Base-by-base conservation (phyloP, 2,888 invertebrate species). In the Coelinius sp. region DNA sequence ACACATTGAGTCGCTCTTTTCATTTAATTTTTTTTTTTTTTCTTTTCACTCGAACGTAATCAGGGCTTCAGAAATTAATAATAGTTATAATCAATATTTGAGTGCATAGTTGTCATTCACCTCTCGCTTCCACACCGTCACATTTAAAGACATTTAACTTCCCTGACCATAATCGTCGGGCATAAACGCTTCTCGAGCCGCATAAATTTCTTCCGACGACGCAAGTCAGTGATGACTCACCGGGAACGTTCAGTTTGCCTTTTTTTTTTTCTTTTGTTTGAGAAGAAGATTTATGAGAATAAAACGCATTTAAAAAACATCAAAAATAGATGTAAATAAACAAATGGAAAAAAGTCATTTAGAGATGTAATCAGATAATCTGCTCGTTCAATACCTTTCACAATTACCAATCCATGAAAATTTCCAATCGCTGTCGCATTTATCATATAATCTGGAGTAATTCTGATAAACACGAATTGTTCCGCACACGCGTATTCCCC, bases 401-500 rank as follows among this genome's bases (percentile, higher is more conserved):
- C 8, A 8, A 31, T 31, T 31, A 4, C n/a, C 5, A 5, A 5
- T 5, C 12, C 65, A 3, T 59, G 35, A 27, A 17, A 35, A 17
- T 35, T 31, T 35, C 10, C 17, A 31, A 35, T 25, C 17, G 6
- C 4, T 41, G 20, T 20, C 20, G 31, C 3, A 3, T 20, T 14
- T 49, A 49, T 49, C 20, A 20, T 17, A 44, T 44, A 12, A 74
- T 35, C 62, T 75, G 73, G 76, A 74, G 76, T 75, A 75, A 74
- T 76, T 76, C 74, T 71, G 73, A 73, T 74, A 73, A 68, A 75
- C 56, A 70, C 67, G 63, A 56, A 65, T 68, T 46, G 69, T 68
- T 75, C 68, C 59, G 46, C 63, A 72, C 59, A 62, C 41, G 49
- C 64, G 66, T 68, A 20, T 38, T 27, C 52, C 68, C 70, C 64